Percentiles rank a stretch among this genome's conserved stretches.
Evolutionary conservation across 2,888 invertebrate species (phyloP).

Genomic region (Acleris holmiana): DNA sequence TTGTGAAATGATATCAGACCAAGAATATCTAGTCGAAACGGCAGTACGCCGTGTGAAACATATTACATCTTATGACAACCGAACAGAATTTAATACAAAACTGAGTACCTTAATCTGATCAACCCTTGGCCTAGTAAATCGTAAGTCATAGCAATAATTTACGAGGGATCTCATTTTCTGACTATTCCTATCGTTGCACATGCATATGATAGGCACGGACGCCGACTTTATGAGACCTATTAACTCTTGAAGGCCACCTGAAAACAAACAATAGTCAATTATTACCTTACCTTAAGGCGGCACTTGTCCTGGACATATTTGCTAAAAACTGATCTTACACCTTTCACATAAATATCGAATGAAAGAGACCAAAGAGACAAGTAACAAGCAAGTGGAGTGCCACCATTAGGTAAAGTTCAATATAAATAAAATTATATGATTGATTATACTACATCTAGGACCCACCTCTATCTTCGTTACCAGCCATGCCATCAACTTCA

Average conservation of each 20-base stretch:
- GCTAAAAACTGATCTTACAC: no score
- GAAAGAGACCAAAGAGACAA: no score
- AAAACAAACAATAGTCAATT: not conserved
- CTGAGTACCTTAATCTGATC: slow-evolving; percentile 93
- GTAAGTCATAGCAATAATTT: slow-evolving; percentile 97
- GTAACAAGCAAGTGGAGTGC: no score
- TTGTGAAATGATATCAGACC: no score
- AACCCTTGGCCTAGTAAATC: slow-evolving; percentile 92
- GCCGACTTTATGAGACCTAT: slow-evolving; percentile 95
- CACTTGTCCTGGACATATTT: no score
- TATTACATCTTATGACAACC: no score
- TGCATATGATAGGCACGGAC: slow-evolving; percentile 96
- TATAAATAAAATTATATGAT: no score
- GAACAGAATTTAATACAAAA: not conserved
- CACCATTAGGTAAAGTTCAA: no score
- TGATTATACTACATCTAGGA: not conserved
- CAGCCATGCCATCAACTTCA: slow-evolving; percentile 99
- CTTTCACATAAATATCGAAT: no score
- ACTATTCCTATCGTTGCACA: slow-evolving; percentile 98
- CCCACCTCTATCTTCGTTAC: slow-evolving; percentile 96
- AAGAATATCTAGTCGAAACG: no score
- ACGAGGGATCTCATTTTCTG: slow-evolving; percentile 96
- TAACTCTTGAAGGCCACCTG: slow-evolving; percentile 96
- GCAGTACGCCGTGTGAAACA: no score
- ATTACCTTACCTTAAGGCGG: no score